Evolutionary conservation across 2,797 vertebrate genomes (phyloP).

Genomic region (Acomys russatus): DNA sequence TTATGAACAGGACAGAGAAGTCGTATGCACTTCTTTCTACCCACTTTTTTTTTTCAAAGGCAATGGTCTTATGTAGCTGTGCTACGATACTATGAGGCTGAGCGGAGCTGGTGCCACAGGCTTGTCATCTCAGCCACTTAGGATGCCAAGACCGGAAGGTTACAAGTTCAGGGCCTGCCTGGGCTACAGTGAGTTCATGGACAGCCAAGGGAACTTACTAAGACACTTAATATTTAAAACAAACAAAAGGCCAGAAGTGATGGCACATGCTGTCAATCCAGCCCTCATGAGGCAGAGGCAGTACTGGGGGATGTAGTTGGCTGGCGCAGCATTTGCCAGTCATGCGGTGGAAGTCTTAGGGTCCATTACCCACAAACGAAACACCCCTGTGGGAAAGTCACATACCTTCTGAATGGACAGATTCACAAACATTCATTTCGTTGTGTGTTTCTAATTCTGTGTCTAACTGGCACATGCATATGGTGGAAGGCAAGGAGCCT

Average conservation of each 20-base stretch:
- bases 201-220: neutral
- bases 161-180: neutral
- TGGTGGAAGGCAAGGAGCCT: neutral
- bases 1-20: neutral
- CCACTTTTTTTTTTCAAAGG: neutral
- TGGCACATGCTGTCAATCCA: neutral
- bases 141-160: neutral
- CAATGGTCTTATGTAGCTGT: neutral
- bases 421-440: neutral
- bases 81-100: neutral
- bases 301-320: neutral
- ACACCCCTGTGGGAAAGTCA: neutral
- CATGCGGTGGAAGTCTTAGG: no score
- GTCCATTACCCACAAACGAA: neutral
- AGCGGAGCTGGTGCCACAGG: neutral
- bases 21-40: neutral
- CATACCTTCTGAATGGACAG: neutral
- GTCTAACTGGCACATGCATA: neutral
- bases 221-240: neutral
- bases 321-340: neutral
- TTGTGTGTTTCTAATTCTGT: fast-evolving
- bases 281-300: neutral
- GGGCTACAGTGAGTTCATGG: neutral
- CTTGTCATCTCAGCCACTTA: neutral
- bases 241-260: neutral